Conservation (phyloP, 2,113 vertebrate genomes). For the Cyanoramphus novaezelandiae region DNA sequence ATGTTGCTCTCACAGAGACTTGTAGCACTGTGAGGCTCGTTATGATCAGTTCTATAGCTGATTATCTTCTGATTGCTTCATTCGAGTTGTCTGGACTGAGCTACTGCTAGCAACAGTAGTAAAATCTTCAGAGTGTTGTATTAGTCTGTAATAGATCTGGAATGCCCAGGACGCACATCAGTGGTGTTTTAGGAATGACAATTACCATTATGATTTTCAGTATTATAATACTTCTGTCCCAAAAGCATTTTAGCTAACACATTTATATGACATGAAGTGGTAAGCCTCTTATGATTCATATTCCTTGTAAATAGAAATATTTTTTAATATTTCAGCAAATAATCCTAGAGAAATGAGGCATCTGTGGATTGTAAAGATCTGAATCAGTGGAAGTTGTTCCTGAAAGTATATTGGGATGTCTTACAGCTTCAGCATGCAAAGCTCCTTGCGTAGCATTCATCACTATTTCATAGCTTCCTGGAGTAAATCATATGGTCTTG, state of each 20-base stretch:
- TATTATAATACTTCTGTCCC: background rate
- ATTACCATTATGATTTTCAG: background rate
- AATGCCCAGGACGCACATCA: background rate
- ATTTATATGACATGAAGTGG: background rate
- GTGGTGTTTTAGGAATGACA: background rate
- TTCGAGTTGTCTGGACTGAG: background rate
- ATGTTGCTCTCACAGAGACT: background rate
- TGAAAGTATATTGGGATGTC: background rate
- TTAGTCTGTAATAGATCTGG: background rate
- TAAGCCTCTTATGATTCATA: constrained; percentile 3
- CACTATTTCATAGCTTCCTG: background rate
- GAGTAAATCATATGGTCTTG: background rate
- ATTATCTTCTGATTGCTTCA: background rate
- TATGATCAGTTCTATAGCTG: background rate
- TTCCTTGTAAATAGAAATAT: background rate
- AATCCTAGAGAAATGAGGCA: background rate
- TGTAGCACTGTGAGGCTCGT: background rate
- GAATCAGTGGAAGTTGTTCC: constrained; percentile 1
- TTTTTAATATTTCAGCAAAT: constrained; percentile 14
- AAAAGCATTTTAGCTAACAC: background rate
- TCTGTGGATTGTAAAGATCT: constrained; percentile 22
- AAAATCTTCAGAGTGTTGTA: background rate
- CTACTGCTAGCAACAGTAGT: background rate
- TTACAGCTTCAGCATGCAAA: background rate
- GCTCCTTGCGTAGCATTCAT: background rate